These are phyloP conservation scores for Poecilia gillii DNA, from an alignment of 2,797 vertebrate genomes.

Conservation along the genomic window DNA sequence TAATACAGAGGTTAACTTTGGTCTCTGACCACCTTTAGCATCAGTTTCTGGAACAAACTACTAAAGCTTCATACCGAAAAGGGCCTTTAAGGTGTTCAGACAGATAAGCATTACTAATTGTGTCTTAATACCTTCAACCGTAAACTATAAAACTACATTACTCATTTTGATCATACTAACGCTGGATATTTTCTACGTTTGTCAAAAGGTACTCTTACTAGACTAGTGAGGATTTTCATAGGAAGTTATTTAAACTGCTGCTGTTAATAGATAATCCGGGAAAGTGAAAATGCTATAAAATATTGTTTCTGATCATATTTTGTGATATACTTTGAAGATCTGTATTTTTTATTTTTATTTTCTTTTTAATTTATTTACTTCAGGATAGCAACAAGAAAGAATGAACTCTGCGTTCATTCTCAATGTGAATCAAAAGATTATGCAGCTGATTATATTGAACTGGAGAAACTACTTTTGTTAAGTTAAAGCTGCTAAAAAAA, in stretches of 20 bases:
- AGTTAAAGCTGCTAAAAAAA: background rate
- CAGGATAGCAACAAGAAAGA: background rate
- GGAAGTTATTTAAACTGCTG: background rate
- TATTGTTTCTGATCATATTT: background rate
- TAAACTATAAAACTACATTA: background rate
- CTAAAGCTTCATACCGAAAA: background rate
- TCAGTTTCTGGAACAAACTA: background rate
- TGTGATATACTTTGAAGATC: background rate
- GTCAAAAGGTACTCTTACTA: background rate
- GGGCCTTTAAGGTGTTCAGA: background rate
- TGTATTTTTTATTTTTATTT: background rate
- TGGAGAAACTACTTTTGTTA: background rate
- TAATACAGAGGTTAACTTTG: background rate
- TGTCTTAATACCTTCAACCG: background rate
- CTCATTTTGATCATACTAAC: background rate
- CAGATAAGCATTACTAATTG: background rate
- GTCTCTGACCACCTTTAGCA: background rate
- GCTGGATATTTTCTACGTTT: background rate
- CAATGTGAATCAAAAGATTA: background rate
- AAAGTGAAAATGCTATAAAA: background rate
- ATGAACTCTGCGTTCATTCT: background rate
- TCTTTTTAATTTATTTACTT: background rate
- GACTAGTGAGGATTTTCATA: background rate
- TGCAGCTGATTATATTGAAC: background rate
- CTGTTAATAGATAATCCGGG: background rate